These are phyloP conservation scores for Portevinia maculata DNA, from an alignment of 2,888 invertebrate genomes.

Conservation along the genomic window DNA sequence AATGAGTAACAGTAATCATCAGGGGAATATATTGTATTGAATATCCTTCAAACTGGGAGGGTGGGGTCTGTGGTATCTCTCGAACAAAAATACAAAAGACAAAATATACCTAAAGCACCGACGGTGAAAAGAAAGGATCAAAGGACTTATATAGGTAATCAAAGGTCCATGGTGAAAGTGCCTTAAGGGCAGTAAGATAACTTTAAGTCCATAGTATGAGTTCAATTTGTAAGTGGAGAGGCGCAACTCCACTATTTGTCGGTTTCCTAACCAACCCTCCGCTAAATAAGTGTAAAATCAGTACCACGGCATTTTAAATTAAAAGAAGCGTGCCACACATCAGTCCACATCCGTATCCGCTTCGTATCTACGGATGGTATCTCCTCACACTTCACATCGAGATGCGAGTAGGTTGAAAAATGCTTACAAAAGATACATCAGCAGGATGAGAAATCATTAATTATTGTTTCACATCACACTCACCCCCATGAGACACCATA, in stretches of 20 bases:
- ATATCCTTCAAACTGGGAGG: neutral
- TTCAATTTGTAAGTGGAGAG: neutral
- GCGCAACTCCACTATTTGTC: conserved; percentile 25
- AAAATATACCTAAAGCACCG: neutral
- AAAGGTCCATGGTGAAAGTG: neutral
- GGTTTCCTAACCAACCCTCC: conserved; percentile 48
- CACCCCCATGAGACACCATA: conserved; percentile 32
- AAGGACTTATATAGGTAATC: conserved; percentile 14
- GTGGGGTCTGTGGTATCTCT: neutral
- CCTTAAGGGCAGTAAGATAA: too few relatives aligned
- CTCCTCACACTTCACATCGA: conserved; percentile 63
- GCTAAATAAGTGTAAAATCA: conserved; percentile 55
- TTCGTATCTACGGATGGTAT: conserved; percentile 56
- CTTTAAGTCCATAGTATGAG: conserved; percentile 11
- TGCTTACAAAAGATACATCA: conserved; percentile 66
- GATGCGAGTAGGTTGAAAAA: conserved; percentile 59
- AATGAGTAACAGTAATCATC: conserved; percentile 29
- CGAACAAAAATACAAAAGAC: neutral
- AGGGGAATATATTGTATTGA: conserved; percentile 25
- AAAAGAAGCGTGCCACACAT: conserved; percentile 70
- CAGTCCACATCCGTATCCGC: conserved; percentile 68
- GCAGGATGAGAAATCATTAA: conserved; percentile 72
- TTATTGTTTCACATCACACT: conserved; percentile 61
- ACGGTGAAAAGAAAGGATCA: conserved; percentile 6
- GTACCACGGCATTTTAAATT: conserved; percentile 63